Conservation (phyloP, 2,797 vertebrate genomes). For the Lepus townsendii region DNA sequence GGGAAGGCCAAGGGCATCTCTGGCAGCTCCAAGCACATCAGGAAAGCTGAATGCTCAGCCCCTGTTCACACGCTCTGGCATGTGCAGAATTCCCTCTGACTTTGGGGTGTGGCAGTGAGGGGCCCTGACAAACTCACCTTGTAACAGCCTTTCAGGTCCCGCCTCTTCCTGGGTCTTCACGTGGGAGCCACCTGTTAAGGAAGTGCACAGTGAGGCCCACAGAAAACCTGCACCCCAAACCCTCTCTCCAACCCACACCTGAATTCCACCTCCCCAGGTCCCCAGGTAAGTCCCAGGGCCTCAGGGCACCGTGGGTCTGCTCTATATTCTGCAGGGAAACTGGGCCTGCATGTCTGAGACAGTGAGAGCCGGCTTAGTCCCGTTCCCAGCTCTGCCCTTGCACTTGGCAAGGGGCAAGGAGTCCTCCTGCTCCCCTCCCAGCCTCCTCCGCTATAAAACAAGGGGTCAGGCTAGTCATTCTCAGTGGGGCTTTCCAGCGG, state of each 20-base stretch:
- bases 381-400: neutral
- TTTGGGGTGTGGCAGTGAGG: accelerated
- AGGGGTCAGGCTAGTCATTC: neutral
- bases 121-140: neutral
- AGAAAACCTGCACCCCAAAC: neutral
- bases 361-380: slow-evolving; percentile 8
- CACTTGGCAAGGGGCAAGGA: neutral
- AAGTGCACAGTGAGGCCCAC: neutral
- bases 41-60: neutral
- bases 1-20: neutral
- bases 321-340: neutral
- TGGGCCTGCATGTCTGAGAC: neutral
- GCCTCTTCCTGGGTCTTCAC: slow-evolving; percentile 16
- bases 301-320: neutral
- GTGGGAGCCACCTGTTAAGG: neutral
- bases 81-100: slow-evolving; percentile 14
- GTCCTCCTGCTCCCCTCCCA: neutral
- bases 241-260: neutral
- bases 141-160: neutral
- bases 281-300: neutral
- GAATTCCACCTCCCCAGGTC: neutral
- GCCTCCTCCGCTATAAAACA: neutral
- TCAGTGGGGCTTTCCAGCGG: slow-evolving; percentile 38
- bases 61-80: neutral
- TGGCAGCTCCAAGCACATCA: neutral